Base-by-base conservation (phyloP, 2,797 vertebrate species). In the Cossypha niveicapilla region DNA sequence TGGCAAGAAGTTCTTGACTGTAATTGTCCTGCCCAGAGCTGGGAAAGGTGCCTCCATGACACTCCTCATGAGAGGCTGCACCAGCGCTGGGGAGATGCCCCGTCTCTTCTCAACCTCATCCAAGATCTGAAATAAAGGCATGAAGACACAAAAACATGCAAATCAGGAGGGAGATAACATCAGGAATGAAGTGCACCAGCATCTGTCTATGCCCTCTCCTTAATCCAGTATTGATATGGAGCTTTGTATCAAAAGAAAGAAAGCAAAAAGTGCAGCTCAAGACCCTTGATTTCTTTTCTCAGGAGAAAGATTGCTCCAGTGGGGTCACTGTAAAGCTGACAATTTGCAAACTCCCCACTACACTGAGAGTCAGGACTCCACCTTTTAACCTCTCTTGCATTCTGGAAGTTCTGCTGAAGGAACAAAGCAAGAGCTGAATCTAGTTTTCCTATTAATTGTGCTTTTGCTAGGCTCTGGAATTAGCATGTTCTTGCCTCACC, bases 31-130 rank as follows among this genome's bases (percentile, higher is more conserved):
- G 44, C 99, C 99, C 70, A 99, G 98, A 74, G 99, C 99, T 25
- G 99, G 99, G 93, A 99, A 99, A 8, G 99, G 99, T 82, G 99
- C 99, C 94, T 99, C 99, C 99, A 99, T 99, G 88, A 99, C 98
- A 58, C 99, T 99, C 94, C 99, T 98, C 99, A 99, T 99, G 81
- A 99, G 99, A 35, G 99, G 99, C 96, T 99, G 99, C 56, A 99
- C 99, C 95, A 99, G 97, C 30, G 99, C 99, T 1, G 99, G 99
- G 4, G 99, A 99, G 96, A 99, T 99, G 32, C 98, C 98, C 37
- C 99, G 97, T 81, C 99, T 98, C 96, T 99, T 99, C 96, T 99
- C 99, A 83, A 99, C 99, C 91, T 99, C 99, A 89, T 99, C 99
- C 97, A 99, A 97, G 94, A 99, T 99, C 99, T 99, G 94, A 47